Percentiles rank a stretch among this genome's conserved stretches.
Conservation (phyloP, 2,113 vertebrate species). For the Lonchura striata region DNA sequence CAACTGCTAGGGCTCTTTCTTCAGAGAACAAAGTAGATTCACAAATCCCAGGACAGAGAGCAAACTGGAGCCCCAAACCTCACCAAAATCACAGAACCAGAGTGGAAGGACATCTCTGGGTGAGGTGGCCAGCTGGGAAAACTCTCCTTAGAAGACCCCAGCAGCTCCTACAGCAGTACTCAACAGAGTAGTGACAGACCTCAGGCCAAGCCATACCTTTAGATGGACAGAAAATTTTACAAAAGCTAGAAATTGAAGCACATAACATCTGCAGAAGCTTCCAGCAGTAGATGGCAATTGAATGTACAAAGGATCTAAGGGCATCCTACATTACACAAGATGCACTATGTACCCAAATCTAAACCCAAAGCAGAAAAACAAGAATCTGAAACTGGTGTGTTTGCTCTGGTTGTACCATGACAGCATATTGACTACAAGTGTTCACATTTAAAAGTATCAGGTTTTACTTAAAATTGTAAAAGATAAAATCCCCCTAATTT, state of each 20-base stretch:
- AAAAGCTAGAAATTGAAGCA: neutral
- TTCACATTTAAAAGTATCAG: neutral
- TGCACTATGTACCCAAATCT: neutral
- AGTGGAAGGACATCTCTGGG: neutral
- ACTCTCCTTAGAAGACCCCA: neutral
- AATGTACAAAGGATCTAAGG: neutral
- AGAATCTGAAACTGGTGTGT: neutral
- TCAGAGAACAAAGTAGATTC: neutral
- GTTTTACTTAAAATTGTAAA: neutral
- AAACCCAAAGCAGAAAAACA: neutral
- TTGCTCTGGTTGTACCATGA: neutral
- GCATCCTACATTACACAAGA: neutral
- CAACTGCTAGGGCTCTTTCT: neutral
- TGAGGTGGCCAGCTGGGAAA: neutral
- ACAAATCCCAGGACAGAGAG: neutral
- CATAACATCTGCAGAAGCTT: neutral
- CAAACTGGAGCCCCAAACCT: neutral
- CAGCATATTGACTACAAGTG: neutral
- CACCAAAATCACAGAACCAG: neutral
- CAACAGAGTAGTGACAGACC: neutral
- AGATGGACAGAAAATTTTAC: neutral
- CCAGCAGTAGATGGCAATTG: neutral
- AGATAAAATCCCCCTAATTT: accelerated
- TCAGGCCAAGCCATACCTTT: neutral
- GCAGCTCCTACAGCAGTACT: neutral